Base-by-base conservation (phyloP, 2,113 vertebrate genomes). In the Lanius ludovicianus region DNA sequence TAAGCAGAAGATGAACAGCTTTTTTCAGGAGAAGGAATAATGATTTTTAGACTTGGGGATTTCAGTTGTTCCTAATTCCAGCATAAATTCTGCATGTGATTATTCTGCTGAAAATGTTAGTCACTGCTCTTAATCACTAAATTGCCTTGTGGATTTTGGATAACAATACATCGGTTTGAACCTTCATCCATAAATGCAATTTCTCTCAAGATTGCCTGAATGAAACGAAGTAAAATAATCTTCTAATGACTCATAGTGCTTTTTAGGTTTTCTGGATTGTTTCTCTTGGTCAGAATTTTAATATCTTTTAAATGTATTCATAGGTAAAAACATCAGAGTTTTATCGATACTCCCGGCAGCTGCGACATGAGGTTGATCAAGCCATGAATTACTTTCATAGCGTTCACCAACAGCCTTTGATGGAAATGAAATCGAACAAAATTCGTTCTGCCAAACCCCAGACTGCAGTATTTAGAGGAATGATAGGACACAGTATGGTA, bases 401-500 rank as follows among this genome's bases (percentile, higher is more conserved):
- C 22, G 97, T 99, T 97, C 99, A 99, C 91, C 99, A 99, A 87
- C 99, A 99, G 97, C 99, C 99, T 75, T 98, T 99, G 97, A 98
- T 99, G 97, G 99, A 99, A 93, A 99, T 98, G 90, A 99, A 99
- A 96, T 98, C 99, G 82, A 99, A 99, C 97, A 99, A 98, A 60
- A 99, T 99, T 93, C 99, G 99, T 96, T 99, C 99, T 52, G 98
- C 99, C 84, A 99, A 99, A 89, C 99, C 99, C 23, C 99, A 99
- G 98, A 99, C 99, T 44, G 99, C 99, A 85, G 99, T 99, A 68
- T 99, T 99, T 98, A 98, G 99, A 94, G 99, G 99, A 73, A 99
- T 99, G 99, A 99, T 99, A 94, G 99, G 99, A 91, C 99, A 99
- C 98, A 99, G 99, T 96, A 99, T 99, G 99, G 99, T 99, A 94